Evolutionary conservation across 2,113 vertebrate genomes (phyloP).

Genomic region (Rhabdornis inornatus): DNA sequence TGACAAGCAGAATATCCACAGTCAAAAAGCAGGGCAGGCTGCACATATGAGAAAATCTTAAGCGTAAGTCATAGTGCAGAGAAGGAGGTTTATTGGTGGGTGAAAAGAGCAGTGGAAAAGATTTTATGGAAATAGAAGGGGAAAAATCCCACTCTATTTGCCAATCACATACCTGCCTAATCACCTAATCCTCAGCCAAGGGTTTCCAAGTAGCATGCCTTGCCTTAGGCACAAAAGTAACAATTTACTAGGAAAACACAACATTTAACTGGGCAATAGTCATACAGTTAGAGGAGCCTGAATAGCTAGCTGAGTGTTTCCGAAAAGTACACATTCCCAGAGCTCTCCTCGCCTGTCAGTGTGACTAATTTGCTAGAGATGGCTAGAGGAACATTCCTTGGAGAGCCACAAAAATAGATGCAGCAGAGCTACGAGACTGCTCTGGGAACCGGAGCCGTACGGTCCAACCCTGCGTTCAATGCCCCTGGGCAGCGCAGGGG

Average conservation of each 20-base stretch:
- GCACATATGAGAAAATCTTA: background rate
- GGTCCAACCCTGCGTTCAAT: background rate
- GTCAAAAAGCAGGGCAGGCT: background rate
- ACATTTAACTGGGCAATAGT: background rate
- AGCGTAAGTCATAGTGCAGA: background rate
- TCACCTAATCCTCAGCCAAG: background rate
- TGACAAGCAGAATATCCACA: background rate
- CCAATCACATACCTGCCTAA: background rate
- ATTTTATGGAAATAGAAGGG: background rate
- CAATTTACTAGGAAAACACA: background rate
- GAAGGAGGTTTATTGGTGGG: background rate
- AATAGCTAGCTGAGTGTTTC: background rate
- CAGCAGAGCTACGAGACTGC: background rate
- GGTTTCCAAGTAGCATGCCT: background rate
- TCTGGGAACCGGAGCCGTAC: background rate
- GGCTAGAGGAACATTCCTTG: conserved; percentile 27
- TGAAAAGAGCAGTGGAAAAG: background rate
- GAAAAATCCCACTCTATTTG: background rate
- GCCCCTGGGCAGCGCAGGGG: background rate
- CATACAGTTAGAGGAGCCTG: background rate
- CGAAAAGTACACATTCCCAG: background rate
- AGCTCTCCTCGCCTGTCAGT: background rate
- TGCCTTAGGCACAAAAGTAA: background rate
- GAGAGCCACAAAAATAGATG: conserved; percentile 38
- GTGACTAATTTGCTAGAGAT: conserved; percentile 19